These are phyloP conservation scores for Lycorma delicatula DNA, from an alignment of 1,140 invertebrate genomes.

Conservation along the genomic window DNA sequence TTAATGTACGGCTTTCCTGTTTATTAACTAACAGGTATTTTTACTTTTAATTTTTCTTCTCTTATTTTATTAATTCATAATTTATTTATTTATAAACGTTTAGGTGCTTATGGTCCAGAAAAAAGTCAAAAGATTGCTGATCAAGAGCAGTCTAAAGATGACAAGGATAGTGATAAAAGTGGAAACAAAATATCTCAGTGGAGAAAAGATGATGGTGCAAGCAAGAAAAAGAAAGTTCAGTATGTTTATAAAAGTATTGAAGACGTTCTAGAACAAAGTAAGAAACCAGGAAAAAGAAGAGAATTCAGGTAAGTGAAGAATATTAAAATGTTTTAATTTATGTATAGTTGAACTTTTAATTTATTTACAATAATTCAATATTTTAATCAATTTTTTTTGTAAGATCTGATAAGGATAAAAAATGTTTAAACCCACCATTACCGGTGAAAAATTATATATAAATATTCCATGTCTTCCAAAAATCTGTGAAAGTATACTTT, in stretches of 20 bases:
- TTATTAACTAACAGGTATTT: background rate
- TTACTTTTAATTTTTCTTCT: background rate
- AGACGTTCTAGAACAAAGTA: slow-evolving; percentile 84
- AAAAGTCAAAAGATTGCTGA: slow-evolving; percentile 26
- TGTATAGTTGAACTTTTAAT: too few relatives aligned
- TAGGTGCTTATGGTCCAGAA: slow-evolving; percentile 72
- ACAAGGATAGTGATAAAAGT: slow-evolving; percentile 49
- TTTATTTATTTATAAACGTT: slow-evolving; percentile 1
- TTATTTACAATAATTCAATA: too few relatives aligned
- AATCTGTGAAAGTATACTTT: too few relatives aligned
- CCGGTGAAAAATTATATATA: too few relatives aligned
- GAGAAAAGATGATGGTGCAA: slow-evolving; percentile 41
- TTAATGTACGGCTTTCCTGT: too few relatives aligned
- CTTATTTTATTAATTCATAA: background rate
- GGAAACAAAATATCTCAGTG: slow-evolving; percentile 51
- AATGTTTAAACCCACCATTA: too few relatives aligned
- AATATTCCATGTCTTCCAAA: too few relatives aligned
- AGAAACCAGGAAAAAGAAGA: slow-evolving; percentile 46
- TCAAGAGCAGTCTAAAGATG: slow-evolving; percentile 30
- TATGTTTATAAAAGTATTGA: slow-evolving; percentile 88
- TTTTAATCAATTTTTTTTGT: too few relatives aligned
- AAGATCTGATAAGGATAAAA: too few relatives aligned
- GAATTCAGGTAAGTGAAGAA: slow-evolving; percentile 36
- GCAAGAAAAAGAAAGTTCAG: slow-evolving; percentile 53
- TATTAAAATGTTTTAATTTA: too few relatives aligned